Percentiles rank a stretch among this genome's conserved stretches.
Evolutionary conservation across 1,140 invertebrate genomes (phyloP).

Genomic region (Procambarus virginalis): DNA sequence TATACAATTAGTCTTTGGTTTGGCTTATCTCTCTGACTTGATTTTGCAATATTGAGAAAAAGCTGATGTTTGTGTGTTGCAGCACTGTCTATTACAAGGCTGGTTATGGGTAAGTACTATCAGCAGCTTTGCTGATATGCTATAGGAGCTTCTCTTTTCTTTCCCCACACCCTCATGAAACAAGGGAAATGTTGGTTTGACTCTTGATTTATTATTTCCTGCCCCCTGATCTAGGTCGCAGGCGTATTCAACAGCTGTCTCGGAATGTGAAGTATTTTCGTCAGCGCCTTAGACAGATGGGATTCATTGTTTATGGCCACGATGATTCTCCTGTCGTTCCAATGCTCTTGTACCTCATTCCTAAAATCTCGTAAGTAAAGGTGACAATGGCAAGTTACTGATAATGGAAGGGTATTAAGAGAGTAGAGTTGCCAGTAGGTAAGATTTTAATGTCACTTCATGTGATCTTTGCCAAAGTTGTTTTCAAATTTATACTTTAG

Average conservation of each 20-base stretch:
- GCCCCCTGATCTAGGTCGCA: constrained; percentile 76
- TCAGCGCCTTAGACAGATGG: constrained; percentile 88
- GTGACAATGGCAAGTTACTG: neutral
- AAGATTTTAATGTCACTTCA: neutral
- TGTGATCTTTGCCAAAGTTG: no score
- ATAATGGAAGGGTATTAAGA: neutral
- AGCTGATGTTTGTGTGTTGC: neutral
- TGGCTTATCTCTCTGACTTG: neutral
- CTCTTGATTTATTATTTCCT: constrained; percentile 44
- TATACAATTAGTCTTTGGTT: neutral
- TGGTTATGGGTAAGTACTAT: neutral
- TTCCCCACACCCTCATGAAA: constrained; percentile 2
- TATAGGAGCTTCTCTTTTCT: neutral
- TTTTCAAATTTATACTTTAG: no score
- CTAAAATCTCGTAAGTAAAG: constrained; percentile 88
- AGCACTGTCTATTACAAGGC: neutral
- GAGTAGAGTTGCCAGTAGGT: neutral
- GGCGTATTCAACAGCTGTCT: constrained; percentile 84
- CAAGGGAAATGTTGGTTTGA: neutral
- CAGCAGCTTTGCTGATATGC: neutral
- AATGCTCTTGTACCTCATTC: constrained; percentile 93
- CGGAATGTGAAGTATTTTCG: constrained; percentile 93
- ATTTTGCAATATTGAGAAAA: neutral
- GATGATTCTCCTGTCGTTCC: constrained; percentile 97
- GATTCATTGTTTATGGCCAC: constrained; percentile 97